These are phyloP conservation scores for Prosapia bicincta DNA, from an alignment of 2,888 invertebrate genomes.

Conservation along the genomic window DNA sequence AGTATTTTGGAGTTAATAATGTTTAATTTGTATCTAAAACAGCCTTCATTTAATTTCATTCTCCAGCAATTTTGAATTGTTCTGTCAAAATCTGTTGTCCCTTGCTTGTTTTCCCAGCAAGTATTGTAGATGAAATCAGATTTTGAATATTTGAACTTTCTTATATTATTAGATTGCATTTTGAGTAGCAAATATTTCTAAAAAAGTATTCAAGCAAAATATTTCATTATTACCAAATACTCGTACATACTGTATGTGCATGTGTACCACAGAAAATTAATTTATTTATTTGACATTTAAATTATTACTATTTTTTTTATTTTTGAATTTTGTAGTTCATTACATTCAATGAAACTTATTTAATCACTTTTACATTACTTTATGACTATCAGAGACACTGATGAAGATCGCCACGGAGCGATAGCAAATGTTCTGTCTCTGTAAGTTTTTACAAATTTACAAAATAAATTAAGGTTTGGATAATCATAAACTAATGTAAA, in stretches of 20 bases:
- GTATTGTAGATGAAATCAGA: slow-evolving; percentile 16
- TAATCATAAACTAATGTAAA: too few species aligned
- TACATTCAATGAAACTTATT: too few species aligned
- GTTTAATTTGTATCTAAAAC: slow-evolving; percentile 33
- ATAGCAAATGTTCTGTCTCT: too few species aligned
- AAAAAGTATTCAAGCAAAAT: background rate
- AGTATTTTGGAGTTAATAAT: slow-evolving; percentile 10
- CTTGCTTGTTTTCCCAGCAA: slow-evolving; percentile 2
- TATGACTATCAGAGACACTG: too few species aligned
- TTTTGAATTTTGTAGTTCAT: too few species aligned
- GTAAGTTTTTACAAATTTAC: too few species aligned
- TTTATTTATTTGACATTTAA: too few species aligned
- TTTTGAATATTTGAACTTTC: background rate
- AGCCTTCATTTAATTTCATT: slow-evolving; percentile 19
- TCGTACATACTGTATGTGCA: background rate
- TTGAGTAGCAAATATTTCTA: background rate
- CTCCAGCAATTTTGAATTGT: slow-evolving; percentile 24
- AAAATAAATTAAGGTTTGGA: too few species aligned
- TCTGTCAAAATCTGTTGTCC: slow-evolving; percentile 30
- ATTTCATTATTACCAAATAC: background rate
- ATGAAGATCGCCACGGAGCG: too few species aligned
- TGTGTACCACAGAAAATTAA: too few species aligned
- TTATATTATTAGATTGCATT: background rate
- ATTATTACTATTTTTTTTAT: too few species aligned
- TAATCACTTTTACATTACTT: too few species aligned